These are phyloP conservation scores for Clivina fossor DNA, from an alignment of 2,888 invertebrate species.

Conservation along the genomic window DNA sequence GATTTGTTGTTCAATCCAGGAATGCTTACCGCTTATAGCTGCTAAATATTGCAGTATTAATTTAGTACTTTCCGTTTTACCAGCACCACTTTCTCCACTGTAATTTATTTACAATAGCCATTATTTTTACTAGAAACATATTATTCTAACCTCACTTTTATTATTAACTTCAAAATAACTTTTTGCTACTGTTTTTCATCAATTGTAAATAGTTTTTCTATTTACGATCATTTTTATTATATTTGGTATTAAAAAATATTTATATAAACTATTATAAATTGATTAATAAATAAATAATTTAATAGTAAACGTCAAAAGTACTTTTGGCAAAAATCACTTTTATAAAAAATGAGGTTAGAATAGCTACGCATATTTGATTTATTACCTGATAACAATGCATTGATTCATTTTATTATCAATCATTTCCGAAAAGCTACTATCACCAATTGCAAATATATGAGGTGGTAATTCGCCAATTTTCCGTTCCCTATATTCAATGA, in stretches of 20 bases:
- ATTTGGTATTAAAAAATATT: background rate
- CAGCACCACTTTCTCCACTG: slow-evolving; percentile 96
- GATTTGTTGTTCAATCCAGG: slow-evolving; percentile 97
- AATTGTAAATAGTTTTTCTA: no score
- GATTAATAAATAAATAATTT: background rate
- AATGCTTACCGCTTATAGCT: slow-evolving; percentile 91
- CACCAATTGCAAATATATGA: slow-evolving; percentile 94
- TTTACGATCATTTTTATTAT: no score
- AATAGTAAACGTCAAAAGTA: no score
- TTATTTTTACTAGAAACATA: no score
- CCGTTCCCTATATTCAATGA: slow-evolving; percentile 77
- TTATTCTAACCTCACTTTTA: no score
- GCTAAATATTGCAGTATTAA: slow-evolving; percentile 91
- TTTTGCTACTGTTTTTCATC: no score
- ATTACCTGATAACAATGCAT: slow-evolving; percentile 89
- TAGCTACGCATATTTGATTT: background rate
- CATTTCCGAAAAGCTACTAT: slow-evolving; percentile 85
- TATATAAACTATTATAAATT: background rate
- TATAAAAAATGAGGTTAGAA: no score
- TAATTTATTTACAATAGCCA: no score
- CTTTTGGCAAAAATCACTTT: no score
- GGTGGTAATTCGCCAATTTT: slow-evolving; percentile 87
- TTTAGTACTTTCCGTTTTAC: slow-evolving; percentile 96
- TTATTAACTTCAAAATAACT: no score
- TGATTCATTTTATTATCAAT: slow-evolving; percentile 75